Evolutionary conservation across 2,113 vertebrate genomes (phyloP).

Genomic region (Taxidea taxus): DNA sequence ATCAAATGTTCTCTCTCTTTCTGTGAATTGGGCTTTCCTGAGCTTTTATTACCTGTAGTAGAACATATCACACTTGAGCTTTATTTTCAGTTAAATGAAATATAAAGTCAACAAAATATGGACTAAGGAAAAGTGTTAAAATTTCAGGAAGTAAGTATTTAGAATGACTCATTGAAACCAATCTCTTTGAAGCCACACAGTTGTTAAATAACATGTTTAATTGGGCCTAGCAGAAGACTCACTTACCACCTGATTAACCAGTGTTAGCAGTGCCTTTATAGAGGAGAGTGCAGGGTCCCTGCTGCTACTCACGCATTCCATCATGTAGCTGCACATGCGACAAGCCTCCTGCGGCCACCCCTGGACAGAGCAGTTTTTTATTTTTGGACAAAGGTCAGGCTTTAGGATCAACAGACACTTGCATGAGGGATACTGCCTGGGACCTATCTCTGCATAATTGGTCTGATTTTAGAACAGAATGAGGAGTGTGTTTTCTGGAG

Average conservation of each 20-base stretch:
- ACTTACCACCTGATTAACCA: not conserved
- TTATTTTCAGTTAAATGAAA: not conserved
- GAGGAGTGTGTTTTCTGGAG: not conserved
- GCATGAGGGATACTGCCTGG: not conserved
- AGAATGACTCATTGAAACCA: not conserved
- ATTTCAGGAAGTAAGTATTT: not conserved
- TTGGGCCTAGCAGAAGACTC: not conserved
- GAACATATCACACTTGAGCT: not conserved
- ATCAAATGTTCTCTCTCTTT: not conserved
- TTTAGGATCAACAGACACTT: not conserved
- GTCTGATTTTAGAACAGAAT: not conserved
- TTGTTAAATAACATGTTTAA: conserved; percentile 22
- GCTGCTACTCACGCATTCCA: not conserved
- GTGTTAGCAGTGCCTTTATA: not conserved
- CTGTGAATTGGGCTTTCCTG: not conserved
- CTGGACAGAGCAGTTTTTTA: fast-evolving
- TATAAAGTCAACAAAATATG: conserved; percentile 2
- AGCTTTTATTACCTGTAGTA: not conserved
- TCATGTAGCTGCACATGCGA: not conserved
- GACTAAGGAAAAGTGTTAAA: not conserved
- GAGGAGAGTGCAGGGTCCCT: not conserved
- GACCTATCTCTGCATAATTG: not conserved
- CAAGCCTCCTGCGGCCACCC: too few species aligned
- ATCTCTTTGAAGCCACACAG: not conserved
- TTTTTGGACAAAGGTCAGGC: not conserved